Conservation (phyloP, 2,113 vertebrate species). For the Acrocephalus kingi region DNA sequence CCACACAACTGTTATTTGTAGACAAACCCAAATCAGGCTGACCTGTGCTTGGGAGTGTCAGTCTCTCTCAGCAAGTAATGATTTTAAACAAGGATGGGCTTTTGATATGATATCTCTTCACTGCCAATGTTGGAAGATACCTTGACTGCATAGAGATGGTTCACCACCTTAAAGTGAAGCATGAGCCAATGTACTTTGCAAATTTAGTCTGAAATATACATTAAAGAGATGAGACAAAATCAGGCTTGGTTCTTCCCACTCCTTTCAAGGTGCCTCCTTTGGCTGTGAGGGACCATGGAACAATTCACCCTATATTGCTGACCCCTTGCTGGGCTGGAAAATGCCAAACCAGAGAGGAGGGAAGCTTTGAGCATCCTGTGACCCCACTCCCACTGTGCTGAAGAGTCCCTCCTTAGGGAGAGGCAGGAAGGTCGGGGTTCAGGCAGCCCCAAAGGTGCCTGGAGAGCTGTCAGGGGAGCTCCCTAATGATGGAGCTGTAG, state of each 20-base stretch:
- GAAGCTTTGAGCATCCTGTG: background rate
- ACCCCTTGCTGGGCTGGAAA: background rate
- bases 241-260: background rate
- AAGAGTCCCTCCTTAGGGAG: background rate
- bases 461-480: background rate
- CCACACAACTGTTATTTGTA: background rate
- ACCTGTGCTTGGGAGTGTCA: background rate
- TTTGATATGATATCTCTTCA: background rate
- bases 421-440: background rate
- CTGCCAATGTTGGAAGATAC: background rate
- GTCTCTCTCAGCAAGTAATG: background rate
- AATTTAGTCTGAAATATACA: background rate
- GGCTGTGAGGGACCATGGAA: background rate
- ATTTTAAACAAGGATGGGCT: background rate
- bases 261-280: background rate
- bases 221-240: background rate
- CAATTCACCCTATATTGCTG: background rate
- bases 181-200: background rate
- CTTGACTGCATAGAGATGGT: background rate
- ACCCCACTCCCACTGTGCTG: background rate
- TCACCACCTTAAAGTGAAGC: background rate
- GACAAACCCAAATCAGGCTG: background rate
- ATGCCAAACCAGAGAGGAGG: background rate
- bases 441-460: background rate
- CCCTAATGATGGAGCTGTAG: background rate